These are phyloP conservation scores for Centrocercus urophasianus DNA, from an alignment of 2,113 vertebrate genomes.

Conservation along the genomic window DNA sequence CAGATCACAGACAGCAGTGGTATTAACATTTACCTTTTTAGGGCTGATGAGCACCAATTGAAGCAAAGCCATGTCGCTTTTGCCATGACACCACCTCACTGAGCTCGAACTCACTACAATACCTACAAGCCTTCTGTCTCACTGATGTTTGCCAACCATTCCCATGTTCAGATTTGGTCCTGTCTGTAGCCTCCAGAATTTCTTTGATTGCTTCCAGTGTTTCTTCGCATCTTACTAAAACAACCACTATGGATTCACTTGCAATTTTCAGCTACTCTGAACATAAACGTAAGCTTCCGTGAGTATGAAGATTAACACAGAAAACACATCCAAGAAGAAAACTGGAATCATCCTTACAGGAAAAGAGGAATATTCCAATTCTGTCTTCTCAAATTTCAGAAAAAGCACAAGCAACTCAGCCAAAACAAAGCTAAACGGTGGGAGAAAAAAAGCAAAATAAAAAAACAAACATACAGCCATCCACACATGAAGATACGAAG, in stretches of 20 bases:
- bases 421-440: not conserved
- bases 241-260: not conserved
- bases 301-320: not conserved
- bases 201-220: not conserved
- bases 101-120: not conserved
- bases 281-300: rapidly evolving
- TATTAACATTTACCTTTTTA: not conserved
- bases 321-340: not conserved
- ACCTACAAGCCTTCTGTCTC: not conserved
- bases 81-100: not conserved
- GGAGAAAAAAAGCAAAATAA: not conserved
- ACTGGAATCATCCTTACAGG: not conserved
- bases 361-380: not conserved
- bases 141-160: not conserved
- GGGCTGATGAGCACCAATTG: not conserved
- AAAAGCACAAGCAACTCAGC: not conserved
- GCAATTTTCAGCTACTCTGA: not conserved
- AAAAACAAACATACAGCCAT: not conserved
- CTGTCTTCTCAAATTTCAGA: not conserved
- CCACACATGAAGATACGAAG: not conserved
- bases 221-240: not conserved
- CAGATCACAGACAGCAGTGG: not conserved
- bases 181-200: not conserved
- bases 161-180: not conserved
- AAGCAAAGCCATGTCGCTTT: not conserved